Evolutionary conservation across 2,888 invertebrate species (phyloP).

Genomic region (Apamea anceps): DNA sequence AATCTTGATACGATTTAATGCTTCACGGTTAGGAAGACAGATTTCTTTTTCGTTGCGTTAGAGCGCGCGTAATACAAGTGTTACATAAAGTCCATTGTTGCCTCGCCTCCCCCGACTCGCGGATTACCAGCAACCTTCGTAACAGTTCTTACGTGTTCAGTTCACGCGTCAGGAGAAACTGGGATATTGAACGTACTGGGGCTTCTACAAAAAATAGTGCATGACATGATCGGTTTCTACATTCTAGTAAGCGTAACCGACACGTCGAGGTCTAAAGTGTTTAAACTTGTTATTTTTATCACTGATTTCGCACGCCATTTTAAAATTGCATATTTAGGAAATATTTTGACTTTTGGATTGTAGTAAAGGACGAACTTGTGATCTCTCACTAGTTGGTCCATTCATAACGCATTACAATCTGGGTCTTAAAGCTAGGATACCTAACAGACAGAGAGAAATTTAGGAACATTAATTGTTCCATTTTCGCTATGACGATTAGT

Average conservation of each 20-base stretch:
- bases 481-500: slow-evolving; percentile 13
- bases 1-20: slow-evolving; percentile 76
- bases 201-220: slow-evolving; percentile 33
- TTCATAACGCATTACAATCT: neutral
- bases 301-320: slow-evolving; percentile 4
- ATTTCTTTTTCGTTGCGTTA: slow-evolving; percentile 79
- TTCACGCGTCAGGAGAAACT: slow-evolving; percentile 60
- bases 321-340: neutral
- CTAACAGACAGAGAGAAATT: neutral
- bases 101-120: slow-evolving; percentile 64
- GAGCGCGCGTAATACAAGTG: slow-evolving; percentile 72
- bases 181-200: slow-evolving; percentile 55
- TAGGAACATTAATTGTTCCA: neutral
- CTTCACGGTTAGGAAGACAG: slow-evolving; percentile 78
- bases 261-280: neutral
- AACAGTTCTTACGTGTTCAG: slow-evolving; percentile 70
- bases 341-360: neutral
- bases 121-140: slow-evolving; percentile 71
- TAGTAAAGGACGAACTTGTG: neutral
- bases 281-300: neutral
- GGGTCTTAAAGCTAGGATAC: neutral
- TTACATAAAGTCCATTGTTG: slow-evolving; percentile 83
- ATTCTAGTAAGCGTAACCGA: slow-evolving; percentile 4
- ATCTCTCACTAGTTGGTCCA: neutral
- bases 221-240: slow-evolving; percentile 17